Evolutionary conservation across 2,888 invertebrate species (phyloP), one percentile per base, ranked within the genome.

Genomic region (Incurvaria masculella): DNA sequence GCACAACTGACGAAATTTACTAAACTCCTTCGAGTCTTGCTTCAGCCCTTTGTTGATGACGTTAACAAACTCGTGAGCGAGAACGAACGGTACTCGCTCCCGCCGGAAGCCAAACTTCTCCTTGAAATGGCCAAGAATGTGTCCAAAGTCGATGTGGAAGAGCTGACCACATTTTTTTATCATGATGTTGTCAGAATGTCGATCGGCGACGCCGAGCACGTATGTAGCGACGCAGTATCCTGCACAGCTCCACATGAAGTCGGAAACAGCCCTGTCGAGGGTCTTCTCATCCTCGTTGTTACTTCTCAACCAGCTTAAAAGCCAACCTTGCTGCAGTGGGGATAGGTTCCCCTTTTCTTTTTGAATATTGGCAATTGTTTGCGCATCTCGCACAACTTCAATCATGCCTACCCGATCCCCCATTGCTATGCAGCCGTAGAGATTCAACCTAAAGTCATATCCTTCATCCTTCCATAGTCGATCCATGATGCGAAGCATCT

Each of bases 201-300:
- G 76, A 74, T 97, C 97, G 0, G 97, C 95, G 52, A 93, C 90
- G 16, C 93, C 93, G 42, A 98, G 82, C 18, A 98, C 93, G 68
- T 96, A 98, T 0, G 98, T 98, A 2, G 96, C 97, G 2, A 98
- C 97, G 73, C 97, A 97, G 76, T 98, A 98, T 0, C 97, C 98
- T 4, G 97, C 98, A 71, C 97, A 98, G 45, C 96, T 97, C 57
- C 92, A 81, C 0, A 94, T 95, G 69, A 98, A 99, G 74, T 98
- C 97, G 57, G 94, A 89, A 44, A 97, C 89, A 1, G 97, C 97
- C 74, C 94, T 90, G 61, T 89, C 88, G 57, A 94, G 79, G 39
- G 86, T 83, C 14, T 79, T 78, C 52, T 88, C 90, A 1, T 82
- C 81, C 39, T 79, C 81, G 65, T 94, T 94, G 62, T 94, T 86